phyloP scores from a whole-genome alignment of 2,888 invertebrate genomes.

The Amiota communis region DNA sequence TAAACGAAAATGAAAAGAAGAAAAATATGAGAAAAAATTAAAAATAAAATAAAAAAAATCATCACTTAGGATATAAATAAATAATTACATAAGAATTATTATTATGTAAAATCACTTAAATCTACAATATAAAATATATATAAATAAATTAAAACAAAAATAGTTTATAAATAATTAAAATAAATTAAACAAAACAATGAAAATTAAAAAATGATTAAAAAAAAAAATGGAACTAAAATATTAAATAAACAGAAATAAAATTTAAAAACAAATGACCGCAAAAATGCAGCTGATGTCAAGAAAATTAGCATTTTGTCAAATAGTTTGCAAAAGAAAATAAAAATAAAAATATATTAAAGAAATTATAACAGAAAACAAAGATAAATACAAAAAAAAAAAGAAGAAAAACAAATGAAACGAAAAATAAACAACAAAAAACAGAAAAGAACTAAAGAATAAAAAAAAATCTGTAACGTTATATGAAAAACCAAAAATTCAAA shows the following conservation, averaged over 20 bases:
- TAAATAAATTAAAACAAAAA: conserved; percentile 54
- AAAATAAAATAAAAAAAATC: conserved; percentile 38
- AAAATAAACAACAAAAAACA: conserved; percentile 49
- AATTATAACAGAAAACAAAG: conserved; percentile 49
- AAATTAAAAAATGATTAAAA: conserved; percentile 42
- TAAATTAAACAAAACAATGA: conserved; percentile 29
- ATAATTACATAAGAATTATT: conserved; percentile 56
- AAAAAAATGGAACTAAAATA: conserved; percentile 26
- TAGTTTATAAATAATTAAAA: conserved; percentile 39
- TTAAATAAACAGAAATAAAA: conserved; percentile 11
- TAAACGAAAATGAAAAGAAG: conserved; percentile 46
- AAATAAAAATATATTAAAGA: conserved; percentile 41
- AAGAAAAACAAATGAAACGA: conserved; percentile 52
- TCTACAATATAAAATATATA: conserved; percentile 47
- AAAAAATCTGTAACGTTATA: conserved; percentile 71
- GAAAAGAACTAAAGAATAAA: conserved; percentile 60
- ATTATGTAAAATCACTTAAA: conserved; percentile 65
- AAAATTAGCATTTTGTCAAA: conserved; percentile 54
- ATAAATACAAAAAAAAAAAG: conserved; percentile 39
- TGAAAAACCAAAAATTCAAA: conserved; percentile 55
- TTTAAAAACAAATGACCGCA: conserved; percentile 36
- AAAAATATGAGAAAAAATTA: conserved; percentile 36
- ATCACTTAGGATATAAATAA: conserved; percentile 48
- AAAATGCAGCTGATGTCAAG: conserved; percentile 35
- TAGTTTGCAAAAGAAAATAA: not conserved